phyloP scores from a whole-genome alignment of 1,140 invertebrate species.

The Drosophila biarmipes region DNA sequence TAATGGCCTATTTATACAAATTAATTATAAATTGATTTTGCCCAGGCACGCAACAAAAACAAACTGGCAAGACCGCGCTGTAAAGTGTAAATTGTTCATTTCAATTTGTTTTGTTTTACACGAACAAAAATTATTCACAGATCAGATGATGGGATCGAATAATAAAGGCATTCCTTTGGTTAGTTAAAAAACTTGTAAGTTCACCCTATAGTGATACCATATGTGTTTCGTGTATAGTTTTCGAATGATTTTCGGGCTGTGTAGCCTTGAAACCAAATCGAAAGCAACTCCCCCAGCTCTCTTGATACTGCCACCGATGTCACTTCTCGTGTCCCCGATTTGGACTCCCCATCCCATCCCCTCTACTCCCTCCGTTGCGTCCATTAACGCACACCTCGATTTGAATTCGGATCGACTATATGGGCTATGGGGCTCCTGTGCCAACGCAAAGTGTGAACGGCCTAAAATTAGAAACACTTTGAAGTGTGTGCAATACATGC shows the following conservation, averaged over 20 bases:
- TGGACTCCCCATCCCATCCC: constrained; percentile 29
- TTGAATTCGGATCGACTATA: constrained; percentile 19
- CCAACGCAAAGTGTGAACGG: constrained; percentile 76
- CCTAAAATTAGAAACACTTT: constrained; percentile 76
- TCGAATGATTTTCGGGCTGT: neutral
- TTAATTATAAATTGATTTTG: constrained; percentile 54
- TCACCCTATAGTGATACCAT: too few relatives aligned
- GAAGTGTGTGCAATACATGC: constrained; percentile 44
- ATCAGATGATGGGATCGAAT: neutral
- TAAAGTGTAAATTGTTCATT: constrained; percentile 3
- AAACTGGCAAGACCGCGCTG: constrained; percentile 17
- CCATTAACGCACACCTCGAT: constrained; percentile 20
- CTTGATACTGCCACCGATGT: constrained; percentile 15
- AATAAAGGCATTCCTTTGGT: too few relatives aligned
- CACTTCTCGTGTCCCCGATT: constrained; percentile 54
- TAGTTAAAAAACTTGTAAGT: too few relatives aligned
- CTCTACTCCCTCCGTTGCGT: neutral
- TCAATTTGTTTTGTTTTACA: constrained; percentile 3
- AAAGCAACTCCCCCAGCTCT: constrained; percentile 1
- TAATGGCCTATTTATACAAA: constrained; percentile 68
- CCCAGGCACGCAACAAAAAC: constrained; percentile 26
- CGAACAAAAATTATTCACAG: neutral
- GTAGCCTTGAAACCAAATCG: constrained; percentile 28
- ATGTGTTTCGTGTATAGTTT: neutral
- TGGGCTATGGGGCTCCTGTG: constrained; percentile 24